Percentiles rank a stretch among this genome's conserved stretches.
Evolutionary conservation across 2,797 vertebrate genomes (phyloP).

Genomic region (Garrulus glandarius): DNA sequence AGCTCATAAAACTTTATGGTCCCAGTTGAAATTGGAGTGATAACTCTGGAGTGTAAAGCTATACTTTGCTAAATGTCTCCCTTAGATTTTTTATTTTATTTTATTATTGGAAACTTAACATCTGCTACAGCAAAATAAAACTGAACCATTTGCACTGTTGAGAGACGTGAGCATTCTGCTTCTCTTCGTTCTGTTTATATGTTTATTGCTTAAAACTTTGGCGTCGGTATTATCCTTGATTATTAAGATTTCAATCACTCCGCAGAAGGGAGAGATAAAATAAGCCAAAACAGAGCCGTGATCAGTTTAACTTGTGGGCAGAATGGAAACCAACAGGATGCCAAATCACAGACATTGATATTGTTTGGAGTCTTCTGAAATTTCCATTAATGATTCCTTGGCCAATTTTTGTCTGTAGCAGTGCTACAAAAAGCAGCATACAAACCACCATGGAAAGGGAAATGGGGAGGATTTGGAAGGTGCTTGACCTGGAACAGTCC

Average conservation of each 20-base stretch:
- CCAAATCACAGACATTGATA: neutral
- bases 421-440: neutral
- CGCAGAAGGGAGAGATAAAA: neutral
- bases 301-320: neutral
- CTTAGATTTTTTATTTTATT: constrained; percentile 63
- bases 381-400: neutral
- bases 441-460: neutral
- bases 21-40: constrained; percentile 74
- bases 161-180: constrained; percentile 34
- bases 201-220: constrained; percentile 66
- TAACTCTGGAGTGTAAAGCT: constrained; percentile 63
- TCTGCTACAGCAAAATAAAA: constrained; percentile 63
- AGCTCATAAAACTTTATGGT: constrained; percentile 79
- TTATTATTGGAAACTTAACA: constrained; percentile 69
- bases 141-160: constrained; percentile 2
- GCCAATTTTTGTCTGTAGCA: neutral
- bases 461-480: neutral
- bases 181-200: constrained; percentile 48
- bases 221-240: neutral
- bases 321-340: neutral
- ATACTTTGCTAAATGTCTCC: constrained; percentile 59
- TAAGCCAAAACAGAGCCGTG: neutral
- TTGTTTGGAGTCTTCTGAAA: neutral
- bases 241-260: constrained; percentile 36
- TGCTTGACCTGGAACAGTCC: neutral